Evolutionary conservation across 2,888 invertebrate genomes (phyloP), one percentile per base, ranked within the genome.

Genomic region (Drosophila dives): DNA sequence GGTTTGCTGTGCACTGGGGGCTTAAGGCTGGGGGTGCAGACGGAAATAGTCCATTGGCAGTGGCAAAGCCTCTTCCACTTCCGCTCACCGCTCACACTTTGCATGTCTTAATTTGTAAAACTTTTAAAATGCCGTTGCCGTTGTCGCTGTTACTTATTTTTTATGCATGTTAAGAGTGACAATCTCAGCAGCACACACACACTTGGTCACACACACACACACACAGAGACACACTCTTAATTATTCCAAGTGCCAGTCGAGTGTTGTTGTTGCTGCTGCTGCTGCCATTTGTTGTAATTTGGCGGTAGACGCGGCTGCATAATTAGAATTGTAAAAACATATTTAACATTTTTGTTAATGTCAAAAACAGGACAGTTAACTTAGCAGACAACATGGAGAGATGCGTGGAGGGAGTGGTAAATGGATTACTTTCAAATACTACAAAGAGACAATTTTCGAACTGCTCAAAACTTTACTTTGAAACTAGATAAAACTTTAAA

Each of bases 141-240:
- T 77, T 70, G 77, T 72, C 62, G 79, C 26, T 69, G 75, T 66
- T 68, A 61, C 88, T 90, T 83, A 81, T 90, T 91, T 86, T 91
- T 90, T 88, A 90, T 91, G 89, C 91, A 91, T 90, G 91, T 83
- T 91, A 89, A 90, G 87, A 83, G 81, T 72, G 67, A 87, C 85
- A 80, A 84, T 84, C 83, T 83, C 90, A 70, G 86, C 70, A 64
- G 75, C 75, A 78, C 75, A 56, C 75, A 56, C 64, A 67, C 58
- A 50, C 45, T 45, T 23, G 23, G 60, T 63, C 78, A 78, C 75
- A 77, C 75, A 54, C 64, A 65, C 59, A 49, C 45, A 61, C 49
- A 60, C 70, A 74, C 51, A 69, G 38, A 61, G 48, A 50, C 48
- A 63, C 74, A 67, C 74, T 83, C 85, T 82, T 87, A 85, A 87